Evolutionary conservation across 2,888 invertebrate genomes (phyloP), one percentile per base, ranked within the genome.

Genomic region (Abrostola tripartita): DNA sequence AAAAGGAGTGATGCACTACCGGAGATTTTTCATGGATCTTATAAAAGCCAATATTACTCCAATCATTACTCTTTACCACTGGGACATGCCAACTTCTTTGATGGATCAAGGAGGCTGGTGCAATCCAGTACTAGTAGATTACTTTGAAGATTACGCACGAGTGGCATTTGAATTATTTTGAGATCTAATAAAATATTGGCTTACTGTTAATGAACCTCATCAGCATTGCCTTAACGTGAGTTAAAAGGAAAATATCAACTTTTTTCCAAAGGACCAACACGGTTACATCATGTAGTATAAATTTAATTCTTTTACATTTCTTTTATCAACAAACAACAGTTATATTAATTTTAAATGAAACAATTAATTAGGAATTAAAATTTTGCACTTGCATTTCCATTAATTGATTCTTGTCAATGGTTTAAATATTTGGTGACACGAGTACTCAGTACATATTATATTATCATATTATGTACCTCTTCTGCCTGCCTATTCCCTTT

Each of bases 141-240:
- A 57, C 36, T 69, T 60, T 40, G 69, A 53, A 24, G 69, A 69
- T 14, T 71, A 60, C 14, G 51, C 64, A 0, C 38, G 57, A 0
- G 24, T 68, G 8, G 40, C 10, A 10, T 71, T 65, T 8, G 12
- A 38, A 14, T 12, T 41, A 9, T 63, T 68, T 44, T 61, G 65
- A n/a, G 66, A 70, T 44, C 14, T 62, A 24, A 52, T 71, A 9
- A 65, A 63, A n/a, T 38, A 54, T 14, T 70, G 66, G 55, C 49
- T 70, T 5, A 71, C 65, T 6, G 35, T 70, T 4, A 71, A 70
- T 11, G 63, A 69, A 37, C 65, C 60, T 10, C 44, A 52, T 0
- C 47, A 59, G 9, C 41, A 62, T 44, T 71, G 61, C 35, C 36
- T 52, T 38, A 47, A 42, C 8, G 54, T 52, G 12, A 66, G 51